phyloP scores from a whole-genome alignment of 2,113 vertebrate species.

The Pheucticus melanocephalus region DNA sequence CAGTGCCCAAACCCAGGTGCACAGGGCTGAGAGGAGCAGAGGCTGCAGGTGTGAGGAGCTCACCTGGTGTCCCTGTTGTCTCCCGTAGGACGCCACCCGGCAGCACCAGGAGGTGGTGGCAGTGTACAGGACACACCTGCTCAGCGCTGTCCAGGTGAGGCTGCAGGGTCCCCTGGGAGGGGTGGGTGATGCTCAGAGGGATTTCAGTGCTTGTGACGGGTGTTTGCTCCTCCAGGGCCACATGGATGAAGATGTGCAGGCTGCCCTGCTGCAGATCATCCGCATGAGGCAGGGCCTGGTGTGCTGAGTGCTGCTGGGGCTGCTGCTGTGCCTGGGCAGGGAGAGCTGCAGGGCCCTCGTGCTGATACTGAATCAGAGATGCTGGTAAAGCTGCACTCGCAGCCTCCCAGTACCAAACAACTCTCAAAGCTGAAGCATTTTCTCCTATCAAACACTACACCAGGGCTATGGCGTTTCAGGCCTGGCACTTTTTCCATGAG shows the following conservation, averaged over 20 bases:
- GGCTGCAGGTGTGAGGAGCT: neutral
- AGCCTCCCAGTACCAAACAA: neutral
- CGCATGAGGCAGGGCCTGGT: conserved; percentile 95
- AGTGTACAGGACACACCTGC: conserved; percentile 94
- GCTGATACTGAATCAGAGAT: fast-evolving
- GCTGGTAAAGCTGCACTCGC: neutral
- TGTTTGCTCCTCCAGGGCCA: conserved; percentile 81
- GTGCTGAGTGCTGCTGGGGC: conserved; percentile 72
- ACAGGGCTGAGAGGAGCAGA: neutral
- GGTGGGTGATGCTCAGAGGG: neutral
- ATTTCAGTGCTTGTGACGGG: fast-evolving
- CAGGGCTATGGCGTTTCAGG: neutral
- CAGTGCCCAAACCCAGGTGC: neutral
- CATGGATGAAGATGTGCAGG: conserved; percentile 98
- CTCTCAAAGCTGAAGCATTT: neutral
- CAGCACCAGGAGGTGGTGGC: conserved; percentile 95
- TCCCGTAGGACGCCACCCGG: conserved; percentile 84
- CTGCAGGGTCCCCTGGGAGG: neutral
- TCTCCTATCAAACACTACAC: neutral
- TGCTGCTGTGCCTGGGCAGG: neutral
- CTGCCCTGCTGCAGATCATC: conserved; percentile 94
- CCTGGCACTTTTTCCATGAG: neutral
- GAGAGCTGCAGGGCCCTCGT: neutral
- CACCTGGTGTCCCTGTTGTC: neutral
- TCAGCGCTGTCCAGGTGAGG: conserved; percentile 94